Percentiles rank a stretch among this genome's conserved stretches.
phyloP scores from a whole-genome alignment of 1,140 invertebrate species.

The Physella acuta region DNA sequence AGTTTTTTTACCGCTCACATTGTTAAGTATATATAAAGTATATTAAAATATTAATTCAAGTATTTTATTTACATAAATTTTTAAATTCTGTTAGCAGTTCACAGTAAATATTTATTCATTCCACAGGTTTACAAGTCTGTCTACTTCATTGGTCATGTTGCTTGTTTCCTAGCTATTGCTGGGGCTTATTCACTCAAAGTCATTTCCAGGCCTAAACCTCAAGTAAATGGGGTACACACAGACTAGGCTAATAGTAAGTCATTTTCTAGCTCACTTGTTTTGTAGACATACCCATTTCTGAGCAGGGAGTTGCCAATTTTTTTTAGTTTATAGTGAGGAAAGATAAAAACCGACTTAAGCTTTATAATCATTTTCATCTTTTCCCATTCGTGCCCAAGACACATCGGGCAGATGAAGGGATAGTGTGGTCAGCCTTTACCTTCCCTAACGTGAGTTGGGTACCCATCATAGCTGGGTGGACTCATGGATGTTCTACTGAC shows the following conservation, averaged over 20 bases:
- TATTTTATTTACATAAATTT: background rate
- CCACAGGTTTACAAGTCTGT: constrained; percentile 8
- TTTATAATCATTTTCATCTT: no score
- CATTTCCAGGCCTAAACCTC: background rate
- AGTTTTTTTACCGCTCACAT: background rate
- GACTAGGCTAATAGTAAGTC: background rate
- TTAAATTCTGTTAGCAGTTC: background rate
- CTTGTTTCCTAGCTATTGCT: background rate
- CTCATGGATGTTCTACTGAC: no score
- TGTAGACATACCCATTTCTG: no score
- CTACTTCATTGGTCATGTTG: constrained; percentile 6
- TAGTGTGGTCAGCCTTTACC: no score
- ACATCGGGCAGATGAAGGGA: no score
- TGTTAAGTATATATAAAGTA: background rate
- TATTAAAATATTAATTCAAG: background rate
- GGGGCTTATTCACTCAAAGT: background rate
- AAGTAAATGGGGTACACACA: constrained; percentile 8
- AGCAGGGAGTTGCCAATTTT: no score
- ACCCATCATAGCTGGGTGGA: no score
- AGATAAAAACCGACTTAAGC: no score
- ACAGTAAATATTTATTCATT: background rate
- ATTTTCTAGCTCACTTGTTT: no score
- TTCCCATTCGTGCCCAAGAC: no score
- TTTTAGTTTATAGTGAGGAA: no score
- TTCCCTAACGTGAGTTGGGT: no score